Conservation (phyloP, 2,888 invertebrate genomes). For the Barypeithes pellucidus region DNA sequence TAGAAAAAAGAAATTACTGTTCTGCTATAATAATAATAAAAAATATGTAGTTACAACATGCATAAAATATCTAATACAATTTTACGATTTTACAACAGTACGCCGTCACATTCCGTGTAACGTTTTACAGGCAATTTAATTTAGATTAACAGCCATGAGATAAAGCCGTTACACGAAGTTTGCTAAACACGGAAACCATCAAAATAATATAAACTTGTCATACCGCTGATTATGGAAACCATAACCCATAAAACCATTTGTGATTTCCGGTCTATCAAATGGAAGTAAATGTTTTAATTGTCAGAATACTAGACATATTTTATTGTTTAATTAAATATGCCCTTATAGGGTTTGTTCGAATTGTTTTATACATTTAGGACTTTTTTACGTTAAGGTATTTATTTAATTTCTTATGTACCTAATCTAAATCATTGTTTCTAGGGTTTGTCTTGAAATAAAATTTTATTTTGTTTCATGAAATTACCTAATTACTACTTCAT, state of each 20-base stretch:
- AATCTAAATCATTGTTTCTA: too few relatives aligned
- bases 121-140: constrained; percentile 33
- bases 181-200: constrained; percentile 32
- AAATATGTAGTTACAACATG: too few relatives aligned
- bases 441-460: too few relatives aligned
- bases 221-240: background rate
- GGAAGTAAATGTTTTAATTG: background rate
- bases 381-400: too few relatives aligned
- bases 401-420: too few relatives aligned
- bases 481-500: too few relatives aligned
- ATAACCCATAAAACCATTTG: constrained; percentile 8
- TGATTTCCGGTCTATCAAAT: background rate
- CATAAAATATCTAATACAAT: background rate
- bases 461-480: too few relatives aligned
- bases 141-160: constrained; percentile 37
- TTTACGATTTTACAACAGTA: background rate
- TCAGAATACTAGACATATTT: background rate
- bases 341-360: too few relatives aligned
- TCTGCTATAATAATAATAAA: too few relatives aligned
- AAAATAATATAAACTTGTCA: constrained; percentile 12
- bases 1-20: too few relatives aligned
- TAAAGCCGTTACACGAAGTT: constrained; percentile 40
- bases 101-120: background rate
- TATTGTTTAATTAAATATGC: background rate
- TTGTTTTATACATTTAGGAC: too few relatives aligned